Evolutionary conservation across 2,888 invertebrate genomes (phyloP).

Genomic region (Saturnia pavonia): DNA sequence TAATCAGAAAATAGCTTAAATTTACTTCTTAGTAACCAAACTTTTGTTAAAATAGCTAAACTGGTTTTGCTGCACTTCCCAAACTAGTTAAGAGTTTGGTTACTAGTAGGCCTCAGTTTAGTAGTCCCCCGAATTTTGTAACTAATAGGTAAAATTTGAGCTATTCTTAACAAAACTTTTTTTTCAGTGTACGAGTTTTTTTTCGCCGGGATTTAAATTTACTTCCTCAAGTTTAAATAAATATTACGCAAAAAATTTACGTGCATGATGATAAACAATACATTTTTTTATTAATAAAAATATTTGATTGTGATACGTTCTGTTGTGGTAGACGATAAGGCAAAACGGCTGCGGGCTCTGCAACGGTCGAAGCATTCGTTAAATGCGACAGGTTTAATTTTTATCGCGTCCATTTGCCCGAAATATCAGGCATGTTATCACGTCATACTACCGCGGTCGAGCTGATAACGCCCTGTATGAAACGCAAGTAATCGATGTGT

Average conservation of each 20-base stretch:
- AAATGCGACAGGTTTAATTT: constrained; percentile 60
- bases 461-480: constrained; percentile 53
- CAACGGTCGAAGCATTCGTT: constrained; percentile 53
- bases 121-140: no score
- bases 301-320: constrained; percentile 1
- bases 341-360: constrained; percentile 49
- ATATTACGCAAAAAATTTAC: background rate
- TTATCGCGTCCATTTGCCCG: constrained; percentile 64
- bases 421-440: constrained; percentile 65
- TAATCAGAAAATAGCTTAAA: no score
- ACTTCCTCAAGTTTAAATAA: background rate
- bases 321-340: constrained; percentile 39
- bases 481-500: constrained; percentile 53
- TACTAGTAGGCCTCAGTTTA: no score
- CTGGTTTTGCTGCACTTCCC: no score
- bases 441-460: constrained; percentile 49
- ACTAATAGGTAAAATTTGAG: no score
- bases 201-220: background rate
- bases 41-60: no score
- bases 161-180: no score
- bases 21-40: no score
- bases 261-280: background rate
- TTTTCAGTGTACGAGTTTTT: no score
- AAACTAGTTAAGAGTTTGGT: no score
- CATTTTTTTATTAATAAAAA: constrained; percentile 6